A percentile compares a stretch with the other conserved stretches of the same genome.
Evolutionary conservation across 1,140 invertebrate species (phyloP).

Genomic region (Caligus rogercresseyi): DNA sequence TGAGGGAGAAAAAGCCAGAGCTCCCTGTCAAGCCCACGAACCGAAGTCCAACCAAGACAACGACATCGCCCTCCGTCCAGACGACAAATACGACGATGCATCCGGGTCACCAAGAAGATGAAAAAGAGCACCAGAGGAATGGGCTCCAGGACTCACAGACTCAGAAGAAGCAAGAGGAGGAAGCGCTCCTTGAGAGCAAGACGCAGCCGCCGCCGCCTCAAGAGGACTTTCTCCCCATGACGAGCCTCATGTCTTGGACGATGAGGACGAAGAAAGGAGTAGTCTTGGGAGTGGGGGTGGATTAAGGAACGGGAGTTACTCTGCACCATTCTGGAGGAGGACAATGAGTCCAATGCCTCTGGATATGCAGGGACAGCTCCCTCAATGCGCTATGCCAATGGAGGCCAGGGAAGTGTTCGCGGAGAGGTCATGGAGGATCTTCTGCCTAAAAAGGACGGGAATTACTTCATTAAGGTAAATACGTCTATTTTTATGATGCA

Average conservation of each 20-base stretch:
- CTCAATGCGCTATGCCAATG: background rate
- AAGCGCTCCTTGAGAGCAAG: background rate
- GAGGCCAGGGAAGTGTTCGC: too few species aligned
- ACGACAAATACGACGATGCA: too few species aligned
- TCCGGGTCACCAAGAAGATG: too few species aligned
- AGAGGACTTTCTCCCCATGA: background rate
- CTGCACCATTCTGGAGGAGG: conserved; percentile 15
- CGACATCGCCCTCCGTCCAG: background rate
- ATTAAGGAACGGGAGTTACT: conserved; percentile 10
- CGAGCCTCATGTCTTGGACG: background rate
- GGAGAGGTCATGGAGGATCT: background rate
- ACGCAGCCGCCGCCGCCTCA: too few species aligned
- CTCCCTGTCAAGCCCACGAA: background rate
- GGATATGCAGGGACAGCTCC: too few species aligned
- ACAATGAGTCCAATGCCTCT: conserved; percentile 18
- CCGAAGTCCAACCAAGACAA: too few species aligned
- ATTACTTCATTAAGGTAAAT: conserved; percentile 19
- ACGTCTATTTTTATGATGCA: too few species aligned
- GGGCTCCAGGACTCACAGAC: too few species aligned
- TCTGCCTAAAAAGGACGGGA: conserved; percentile 7
- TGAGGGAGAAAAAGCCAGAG: background rate
- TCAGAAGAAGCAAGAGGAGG: too few species aligned
- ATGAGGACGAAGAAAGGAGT: too few species aligned
- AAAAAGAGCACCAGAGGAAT: too few species aligned
- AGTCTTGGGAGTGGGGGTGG: background rate